Evolutionary conservation across 2,113 vertebrate genomes (phyloP).

Genomic region (Leptosomus discolor): DNA sequence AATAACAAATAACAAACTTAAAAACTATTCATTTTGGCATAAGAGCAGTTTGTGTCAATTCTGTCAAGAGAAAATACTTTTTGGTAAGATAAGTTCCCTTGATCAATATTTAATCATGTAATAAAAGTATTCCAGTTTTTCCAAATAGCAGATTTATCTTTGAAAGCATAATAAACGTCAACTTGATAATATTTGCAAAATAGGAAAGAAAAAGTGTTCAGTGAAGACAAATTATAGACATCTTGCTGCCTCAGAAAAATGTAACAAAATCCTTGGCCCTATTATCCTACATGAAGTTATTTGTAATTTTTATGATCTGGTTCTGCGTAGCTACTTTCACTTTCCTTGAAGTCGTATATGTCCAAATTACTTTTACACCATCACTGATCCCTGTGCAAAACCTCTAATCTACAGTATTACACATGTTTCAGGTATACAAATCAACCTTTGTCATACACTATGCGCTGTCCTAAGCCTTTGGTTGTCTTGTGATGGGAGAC

Average conservation of each 20-base stretch:
- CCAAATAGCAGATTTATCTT: constrained; percentile 35
- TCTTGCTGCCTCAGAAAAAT: neutral
- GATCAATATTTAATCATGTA: constrained; percentile 55
- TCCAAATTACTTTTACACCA: neutral
- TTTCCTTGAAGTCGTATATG: neutral
- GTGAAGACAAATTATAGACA: neutral
- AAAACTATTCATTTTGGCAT: constrained; percentile 10
- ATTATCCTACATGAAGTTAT: neutral
- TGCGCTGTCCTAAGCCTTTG: neutral
- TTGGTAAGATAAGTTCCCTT: constrained; percentile 3
- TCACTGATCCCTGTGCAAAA: neutral
- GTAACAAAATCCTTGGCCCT: neutral
- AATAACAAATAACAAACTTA: constrained; percentile 6
- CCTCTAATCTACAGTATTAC: neutral
- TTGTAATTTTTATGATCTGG: neutral
- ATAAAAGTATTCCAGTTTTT: constrained; percentile 35
- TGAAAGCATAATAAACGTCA: neutral
- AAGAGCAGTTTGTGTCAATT: constrained; percentile 19
- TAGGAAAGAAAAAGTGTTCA: neutral
- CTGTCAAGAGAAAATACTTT: constrained; percentile 13
- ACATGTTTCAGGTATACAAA: neutral
- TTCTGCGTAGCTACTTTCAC: neutral
- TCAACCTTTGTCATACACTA: neutral
- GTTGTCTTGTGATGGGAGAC: neutral
- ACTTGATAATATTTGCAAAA: constrained; percentile 23